Conservation (phyloP, 2,113 vertebrate species). For the Cheilinus undulatus region DNA sequence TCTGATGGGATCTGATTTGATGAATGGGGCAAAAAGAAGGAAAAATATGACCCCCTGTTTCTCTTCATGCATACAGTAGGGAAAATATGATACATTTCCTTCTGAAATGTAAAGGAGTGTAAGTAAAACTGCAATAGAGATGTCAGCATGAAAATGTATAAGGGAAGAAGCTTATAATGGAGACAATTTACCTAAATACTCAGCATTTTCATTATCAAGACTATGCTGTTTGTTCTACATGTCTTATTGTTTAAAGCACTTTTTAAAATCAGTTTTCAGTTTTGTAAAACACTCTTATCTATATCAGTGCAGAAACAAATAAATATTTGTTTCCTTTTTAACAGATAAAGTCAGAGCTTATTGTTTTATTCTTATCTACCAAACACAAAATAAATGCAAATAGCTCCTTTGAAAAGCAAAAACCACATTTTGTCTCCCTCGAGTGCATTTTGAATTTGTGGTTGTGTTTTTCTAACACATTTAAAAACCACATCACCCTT, state of each 20-base stretch:
- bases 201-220: not conserved
- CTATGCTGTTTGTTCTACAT: not conserved
- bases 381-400: slow-evolving; percentile 6
- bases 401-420: not conserved
- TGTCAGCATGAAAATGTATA: too few relatives aligned
- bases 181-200: not conserved
- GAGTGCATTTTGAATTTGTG: slow-evolving; percentile 11
- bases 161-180: not conserved
- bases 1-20: not conserved
- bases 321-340: not conserved
- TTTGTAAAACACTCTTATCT: not conserved
- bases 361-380: slow-evolving; percentile 11
- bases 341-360: not conserved
- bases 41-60: not conserved
- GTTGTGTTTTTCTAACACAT: slow-evolving; percentile 10
- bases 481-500: not conserved
- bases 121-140: not conserved
- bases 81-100: not conserved
- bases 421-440: slow-evolving; percentile 17
- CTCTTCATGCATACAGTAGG: not conserved
- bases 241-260: not conserved
- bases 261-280: not conserved
- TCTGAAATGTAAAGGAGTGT: not conserved
- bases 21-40: not conserved
- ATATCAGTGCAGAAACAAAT: not conserved